Conservation (phyloP, 2,888 invertebrate genomes). For the Thera obeliscata region DNA sequence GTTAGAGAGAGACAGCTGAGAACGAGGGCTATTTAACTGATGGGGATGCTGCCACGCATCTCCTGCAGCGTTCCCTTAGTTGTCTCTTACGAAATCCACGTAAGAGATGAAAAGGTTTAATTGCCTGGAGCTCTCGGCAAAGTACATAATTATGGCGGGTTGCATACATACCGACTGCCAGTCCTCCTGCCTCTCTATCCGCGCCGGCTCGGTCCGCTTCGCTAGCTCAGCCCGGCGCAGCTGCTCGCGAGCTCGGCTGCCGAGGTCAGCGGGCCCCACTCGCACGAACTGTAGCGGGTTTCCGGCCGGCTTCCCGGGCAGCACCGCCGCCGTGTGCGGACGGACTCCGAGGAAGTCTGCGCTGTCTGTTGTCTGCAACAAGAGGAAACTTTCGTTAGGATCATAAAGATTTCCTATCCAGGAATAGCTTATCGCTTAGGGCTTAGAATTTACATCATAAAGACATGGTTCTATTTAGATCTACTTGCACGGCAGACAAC, state of each 20-base stretch:
- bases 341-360: constrained; percentile 80
- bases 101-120: too few relatives aligned
- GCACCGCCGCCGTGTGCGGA: constrained; percentile 85
- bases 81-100: too few relatives aligned
- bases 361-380: constrained; percentile 77
- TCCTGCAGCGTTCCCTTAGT: too few relatives aligned
- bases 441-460: too few relatives aligned
- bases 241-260: constrained; percentile 93
- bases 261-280: constrained; percentile 94
- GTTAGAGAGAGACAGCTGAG: too few relatives aligned
- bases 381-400: constrained; percentile 18
- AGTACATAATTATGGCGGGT: neutral
- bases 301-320: constrained; percentile 92
- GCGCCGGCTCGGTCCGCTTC: constrained; percentile 91
- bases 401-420: too few relatives aligned
- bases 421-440: too few relatives aligned
- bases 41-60: too few relatives aligned
- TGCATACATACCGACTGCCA: constrained; percentile 92
- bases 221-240: constrained; percentile 93
- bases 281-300: constrained; percentile 96
- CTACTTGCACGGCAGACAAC: neutral
- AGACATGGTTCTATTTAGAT: too few relatives aligned
- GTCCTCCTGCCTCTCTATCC: constrained; percentile 93
- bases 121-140: too few relatives aligned
- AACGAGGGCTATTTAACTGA: too few relatives aligned